Evolutionary conservation across 1,140 invertebrate species (phyloP).

Genomic region (Drosophila insularis): DNA sequence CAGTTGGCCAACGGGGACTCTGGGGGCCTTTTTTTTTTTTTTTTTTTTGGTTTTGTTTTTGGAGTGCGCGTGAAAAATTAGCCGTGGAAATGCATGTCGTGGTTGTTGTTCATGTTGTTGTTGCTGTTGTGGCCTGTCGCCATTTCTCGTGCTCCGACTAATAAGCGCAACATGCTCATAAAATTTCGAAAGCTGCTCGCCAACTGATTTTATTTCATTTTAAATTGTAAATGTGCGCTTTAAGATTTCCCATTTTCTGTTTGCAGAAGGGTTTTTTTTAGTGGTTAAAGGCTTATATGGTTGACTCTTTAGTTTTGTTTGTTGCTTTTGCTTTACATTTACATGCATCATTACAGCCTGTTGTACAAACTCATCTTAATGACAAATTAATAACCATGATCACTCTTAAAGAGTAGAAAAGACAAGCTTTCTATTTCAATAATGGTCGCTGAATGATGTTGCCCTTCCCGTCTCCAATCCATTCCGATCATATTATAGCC

Average conservation of each 20-base stretch:
- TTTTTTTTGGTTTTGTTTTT: constrained; percentile 11
- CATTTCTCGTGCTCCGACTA: constrained; percentile 70
- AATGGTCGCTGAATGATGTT: constrained; percentile 42
- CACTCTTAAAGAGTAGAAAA: constrained; percentile 40
- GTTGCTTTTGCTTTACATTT: constrained; percentile 63
- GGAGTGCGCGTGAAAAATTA: constrained; percentile 74
- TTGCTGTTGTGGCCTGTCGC: constrained; percentile 68
- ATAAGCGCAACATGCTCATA: constrained; percentile 79
- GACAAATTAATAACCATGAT: constrained; percentile 72
- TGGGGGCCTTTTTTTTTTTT: neutral
- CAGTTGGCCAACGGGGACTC: constrained; percentile 30
- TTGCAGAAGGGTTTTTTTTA: constrained; percentile 8
- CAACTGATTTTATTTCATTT: constrained; percentile 73
- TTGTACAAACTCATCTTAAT: constrained; percentile 60
- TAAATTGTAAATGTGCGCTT: constrained; percentile 76
- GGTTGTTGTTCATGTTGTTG: constrained; percentile 43
- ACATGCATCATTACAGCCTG: constrained; percentile 73
- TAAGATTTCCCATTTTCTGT: constrained; percentile 34
- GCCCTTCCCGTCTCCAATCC: neutral
- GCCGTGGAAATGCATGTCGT: constrained; percentile 74
- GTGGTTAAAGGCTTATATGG: neutral
- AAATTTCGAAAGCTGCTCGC: constrained; percentile 74
- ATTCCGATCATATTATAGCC: constrained; percentile 5
- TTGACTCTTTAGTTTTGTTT: neutral
- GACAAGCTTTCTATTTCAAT: constrained; percentile 74